Base-by-base conservation (phyloP, 2,888 invertebrate genomes). In the Cremastinae sp. region DNA sequence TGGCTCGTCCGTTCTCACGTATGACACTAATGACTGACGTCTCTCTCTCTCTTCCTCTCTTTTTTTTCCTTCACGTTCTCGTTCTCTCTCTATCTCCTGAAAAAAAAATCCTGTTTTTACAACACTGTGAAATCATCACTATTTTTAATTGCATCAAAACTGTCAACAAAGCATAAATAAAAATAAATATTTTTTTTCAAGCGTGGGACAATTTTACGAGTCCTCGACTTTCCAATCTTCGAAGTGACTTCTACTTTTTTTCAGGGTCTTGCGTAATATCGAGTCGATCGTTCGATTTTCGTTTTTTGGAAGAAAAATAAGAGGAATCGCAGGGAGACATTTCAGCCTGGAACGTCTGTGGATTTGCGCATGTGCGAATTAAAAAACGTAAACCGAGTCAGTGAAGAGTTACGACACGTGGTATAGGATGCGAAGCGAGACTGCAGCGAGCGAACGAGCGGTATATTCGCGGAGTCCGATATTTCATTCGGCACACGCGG, bases 401-500 rank as follows among this genome's bases (percentile, higher is more conserved):
- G 45, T 59, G 59, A 59, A 73, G 65, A 59, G 65, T 43, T 51
- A 35, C 14, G 35, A 68, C 74, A 39, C 47, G 74, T 49, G 62
- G 55, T 43, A 41, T 49, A 12, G 62, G 62, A 62, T 28, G 56
- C 47, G 16, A 49, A 49, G 61, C 64, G 69, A 69, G 20, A 64
- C 72, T 59, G 39, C 64, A 64, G 58, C 72, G 45, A 64, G 58
- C 18, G 53, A 61, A n/a, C n/a, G n/a, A n/a, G 37, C 62, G 47
- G 59, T 55, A 56, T 70, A 74, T 80, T 74, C 81, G 79, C 79
- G 45, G 49, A 65, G 70, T 62, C 80, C 84, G 81, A 85, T 89
- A 89, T 89, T 87, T 89, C 88, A 88, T 88, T 88, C 87, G 86
- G 76, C 86, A 81, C 79, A 43, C 77, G 51, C 75, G 75, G 70